Evolutionary conservation across 92 coral and sea anemone genomes (phyloP).

Genomic region (Hydrozoanthus gracilis): DNA sequence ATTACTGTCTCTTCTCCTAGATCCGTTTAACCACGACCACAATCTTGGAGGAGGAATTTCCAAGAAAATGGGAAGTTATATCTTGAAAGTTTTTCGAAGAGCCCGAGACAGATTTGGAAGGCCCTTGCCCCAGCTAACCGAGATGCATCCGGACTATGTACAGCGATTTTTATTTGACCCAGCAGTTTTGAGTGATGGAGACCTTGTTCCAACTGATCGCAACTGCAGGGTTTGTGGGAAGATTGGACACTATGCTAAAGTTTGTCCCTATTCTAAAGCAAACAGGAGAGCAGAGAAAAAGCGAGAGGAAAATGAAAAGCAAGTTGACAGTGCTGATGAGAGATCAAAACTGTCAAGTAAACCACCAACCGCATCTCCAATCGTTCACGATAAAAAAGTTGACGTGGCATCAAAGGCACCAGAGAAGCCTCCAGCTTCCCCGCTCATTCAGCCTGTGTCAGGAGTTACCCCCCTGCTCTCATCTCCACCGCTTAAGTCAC

Average conservation of each 20-base stretch:
- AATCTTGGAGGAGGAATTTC: slow-evolving; percentile 95
- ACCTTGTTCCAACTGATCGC: slow-evolving; percentile 85
- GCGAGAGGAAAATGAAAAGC: slow-evolving; percentile 59
- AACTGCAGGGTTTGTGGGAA: slow-evolving; percentile 89
- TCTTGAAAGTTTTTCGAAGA: slow-evolving; percentile 71
- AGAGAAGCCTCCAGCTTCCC: slow-evolving; percentile 16
- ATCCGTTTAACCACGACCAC: slow-evolving; percentile 93
- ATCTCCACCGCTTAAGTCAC: background rate
- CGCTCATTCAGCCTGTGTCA: background rate
- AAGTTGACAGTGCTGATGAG: slow-evolving; percentile 12
- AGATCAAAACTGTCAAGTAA: slow-evolving; percentile 12
- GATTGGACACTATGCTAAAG: slow-evolving; percentile 92
- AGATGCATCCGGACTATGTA: slow-evolving; percentile 28
- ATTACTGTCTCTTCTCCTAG: slow-evolving; percentile 52
- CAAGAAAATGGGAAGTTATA: slow-evolving; percentile 82
- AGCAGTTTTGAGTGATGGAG: slow-evolving; percentile 73
- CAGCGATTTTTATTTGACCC: slow-evolving; percentile 80
- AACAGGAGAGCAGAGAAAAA: slow-evolving; percentile 74
- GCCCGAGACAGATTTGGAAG: slow-evolving; percentile 92
- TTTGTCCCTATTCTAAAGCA: slow-evolving; percentile 76
- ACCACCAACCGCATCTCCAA: background rate
- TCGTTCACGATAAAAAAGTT: slow-evolving; percentile 42
- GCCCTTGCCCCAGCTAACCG: slow-evolving; percentile 55
- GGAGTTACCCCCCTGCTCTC: background rate
- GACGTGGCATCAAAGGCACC: slow-evolving; percentile 5